Evolutionary conservation across 2,113 vertebrate species (phyloP).

Genomic region (Eulacestoma nigropectus): DNA sequence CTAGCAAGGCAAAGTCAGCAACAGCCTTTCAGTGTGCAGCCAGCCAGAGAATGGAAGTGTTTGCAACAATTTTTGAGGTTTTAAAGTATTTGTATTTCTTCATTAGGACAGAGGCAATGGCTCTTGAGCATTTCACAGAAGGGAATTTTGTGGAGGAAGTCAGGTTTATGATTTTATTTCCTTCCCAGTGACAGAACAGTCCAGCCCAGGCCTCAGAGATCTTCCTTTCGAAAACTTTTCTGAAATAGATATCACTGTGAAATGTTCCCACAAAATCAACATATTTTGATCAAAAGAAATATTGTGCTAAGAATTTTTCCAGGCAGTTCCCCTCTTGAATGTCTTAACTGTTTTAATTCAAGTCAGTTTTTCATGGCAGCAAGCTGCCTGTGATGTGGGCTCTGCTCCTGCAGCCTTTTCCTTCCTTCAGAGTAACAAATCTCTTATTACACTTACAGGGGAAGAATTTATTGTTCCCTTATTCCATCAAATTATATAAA

Average conservation of each 20-base stretch:
- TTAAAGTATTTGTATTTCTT: neutral
- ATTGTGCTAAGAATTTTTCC: conserved; percentile 5
- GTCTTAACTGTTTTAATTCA: neutral
- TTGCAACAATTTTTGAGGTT: neutral
- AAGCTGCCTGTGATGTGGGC: neutral
- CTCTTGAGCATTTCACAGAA: neutral
- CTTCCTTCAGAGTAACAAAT: neutral
- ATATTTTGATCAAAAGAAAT: neutral
- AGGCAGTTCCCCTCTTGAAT: neutral
- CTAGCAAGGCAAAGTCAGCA: neutral
- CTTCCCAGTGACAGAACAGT: neutral
- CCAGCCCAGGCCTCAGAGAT: neutral
- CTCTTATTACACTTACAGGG: neutral
- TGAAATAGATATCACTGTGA: neutral
- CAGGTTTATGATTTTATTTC: neutral
- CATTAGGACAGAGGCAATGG: neutral
- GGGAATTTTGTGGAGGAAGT: neutral
- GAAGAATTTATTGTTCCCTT: neutral
- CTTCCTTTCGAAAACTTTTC: neutral
- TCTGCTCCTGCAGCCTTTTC: neutral
- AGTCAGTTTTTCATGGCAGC: neutral
- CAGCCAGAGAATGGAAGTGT: neutral
- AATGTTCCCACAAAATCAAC: neutral
- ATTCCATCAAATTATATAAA: neutral
- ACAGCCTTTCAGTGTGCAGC: neutral